Evolutionary conservation across 1,140 invertebrate genomes (phyloP), one percentile per base, ranked within the genome.

Genomic region (Zaprionus nigranus): DNA sequence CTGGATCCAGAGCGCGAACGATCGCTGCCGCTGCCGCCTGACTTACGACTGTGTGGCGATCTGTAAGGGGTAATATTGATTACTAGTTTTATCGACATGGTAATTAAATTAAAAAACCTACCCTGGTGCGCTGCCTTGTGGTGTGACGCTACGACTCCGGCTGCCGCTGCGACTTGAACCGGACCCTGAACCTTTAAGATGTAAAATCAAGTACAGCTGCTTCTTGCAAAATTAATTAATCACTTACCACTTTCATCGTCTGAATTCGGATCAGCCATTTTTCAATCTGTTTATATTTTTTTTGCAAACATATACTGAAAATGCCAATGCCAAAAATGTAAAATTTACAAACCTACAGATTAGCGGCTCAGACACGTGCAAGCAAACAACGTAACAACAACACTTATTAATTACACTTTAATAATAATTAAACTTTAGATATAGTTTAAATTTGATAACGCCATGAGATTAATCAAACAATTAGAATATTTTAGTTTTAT

Each of bases 61-160:
- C 92, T 93, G 66, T 9, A 0, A 77, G 62, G 20, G 9, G 6
- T 30, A 20, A 9, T 5, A 12, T 15, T 5, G 6, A 5, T 4
- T 12, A 28, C 28, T 6, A 51, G 54, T 9, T n/a, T 1, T 6
- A 12, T 34, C 22, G 24, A 46, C 28, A 15, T 22, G 70, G 90
- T 78, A 91, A 92, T 75, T 93, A 92, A 13, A 88, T 91, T 9
- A 79, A 82, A 22, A 69, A 92, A 91, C 60, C 15, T 69, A 84
- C 84, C 74, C 82, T 1, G 86, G 82, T n/a, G 78, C 78, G 51
- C 72, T 88, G 40, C 81, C 75, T 61, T 82, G 81, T 13, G 94
- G 94, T 40, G 94, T 94, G 13, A 87, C 92, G 62, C 94, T 94
- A 17, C 93, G 93, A 68, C 93, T 94, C 22, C 90, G 92, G 69